Evolutionary conservation across 2,888 invertebrate species (phyloP), one percentile per base, ranked within the genome.

Genomic region (Metallyticus violacea): DNA sequence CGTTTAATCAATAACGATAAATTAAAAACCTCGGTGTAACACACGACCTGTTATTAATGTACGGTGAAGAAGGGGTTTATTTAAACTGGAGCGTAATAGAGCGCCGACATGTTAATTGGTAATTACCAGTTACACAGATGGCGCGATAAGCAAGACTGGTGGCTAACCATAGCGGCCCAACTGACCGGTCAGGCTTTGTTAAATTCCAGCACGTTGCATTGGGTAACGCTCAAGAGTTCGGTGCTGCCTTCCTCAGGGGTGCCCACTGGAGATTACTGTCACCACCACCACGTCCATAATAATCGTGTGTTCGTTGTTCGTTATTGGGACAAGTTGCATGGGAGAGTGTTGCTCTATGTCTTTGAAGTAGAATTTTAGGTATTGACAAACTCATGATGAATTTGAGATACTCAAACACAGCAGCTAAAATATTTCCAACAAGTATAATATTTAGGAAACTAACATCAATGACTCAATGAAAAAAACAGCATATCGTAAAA

Each of bases 1-100:
- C 29, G 77, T 77, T 76, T 83, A 83, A 77, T 77, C 83, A 77
- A 28, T 77, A 83, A 83, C 83, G 6, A 83, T 77, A 83, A 83
- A 83, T 83, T 83, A 77, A 76, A 77, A 28, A n/a, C 28, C 30
- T 62, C 22, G 15, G 7, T 30, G 30, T 81, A 81, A 81, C 81
- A 30, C 30, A 29, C 30, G 29, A 26, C 22, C 25, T 26, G 83
- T 77, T 77, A 81, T 81, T 40, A 81, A 81, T 62, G 81, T n/a
- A n/a, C 26, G 26, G 7, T 28, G 26, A 15, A 26, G 40, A 15
- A 40, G 62, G 9, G 30, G 83, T 26, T 83, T 83, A 26, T 83
- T 77, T 77, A 77, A 83, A 83, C 77, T 83, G 77, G 83, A 76
- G 76, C 81, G 25, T 81, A 40, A 30, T 81, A 40, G 81, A 40